Evolutionary conservation across 2,888 invertebrate species (phyloP).

Genomic region (Acrobasis consociella): DNA sequence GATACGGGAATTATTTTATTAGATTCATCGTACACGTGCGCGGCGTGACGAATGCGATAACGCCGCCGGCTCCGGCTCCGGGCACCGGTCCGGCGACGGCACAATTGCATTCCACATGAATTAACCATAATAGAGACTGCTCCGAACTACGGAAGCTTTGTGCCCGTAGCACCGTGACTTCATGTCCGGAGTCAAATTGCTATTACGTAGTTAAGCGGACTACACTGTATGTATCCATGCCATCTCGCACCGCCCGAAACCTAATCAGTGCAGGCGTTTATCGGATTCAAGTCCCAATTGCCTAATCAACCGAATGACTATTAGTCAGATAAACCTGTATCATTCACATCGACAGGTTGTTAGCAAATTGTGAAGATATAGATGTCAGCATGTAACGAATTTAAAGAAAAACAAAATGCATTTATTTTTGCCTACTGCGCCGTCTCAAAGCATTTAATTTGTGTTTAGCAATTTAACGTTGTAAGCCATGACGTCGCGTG

Average conservation of each 20-base stretch:
- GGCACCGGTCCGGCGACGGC: slow-evolving; percentile 54
- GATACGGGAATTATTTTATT: slow-evolving; percentile 83
- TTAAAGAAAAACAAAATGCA: not conserved
- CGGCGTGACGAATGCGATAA: slow-evolving; percentile 80
- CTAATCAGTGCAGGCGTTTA: slow-evolving; percentile 12
- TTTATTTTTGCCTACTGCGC: not conserved
- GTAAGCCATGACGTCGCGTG: slow-evolving; percentile 53
- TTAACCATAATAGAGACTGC: slow-evolving; percentile 68
- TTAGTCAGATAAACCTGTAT: slow-evolving; percentile 1
- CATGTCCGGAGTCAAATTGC: slow-evolving; percentile 62
- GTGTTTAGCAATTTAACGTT: slow-evolving; percentile 20
- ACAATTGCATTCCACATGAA: slow-evolving; percentile 80
- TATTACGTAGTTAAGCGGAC: slow-evolving; percentile 47
- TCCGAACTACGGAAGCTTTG: slow-evolving; percentile 65
- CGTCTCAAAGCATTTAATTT: slow-evolving; percentile 17
- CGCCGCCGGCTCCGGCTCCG: slow-evolving; percentile 57
- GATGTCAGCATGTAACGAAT: not conserved
- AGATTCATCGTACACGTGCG: slow-evolving; percentile 80
- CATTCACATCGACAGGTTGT: not conserved
- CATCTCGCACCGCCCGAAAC: slow-evolving; percentile 29
- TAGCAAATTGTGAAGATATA: not conserved
- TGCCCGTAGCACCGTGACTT: slow-evolving; percentile 63
- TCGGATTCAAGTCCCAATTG: slow-evolving; percentile 7
- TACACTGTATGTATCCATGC: slow-evolving; percentile 32
- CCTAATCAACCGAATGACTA: not conserved